These are phyloP conservation scores for Montifringilla adamsi DNA, from an alignment of 2,113 vertebrate species.

Conservation along the genomic window DNA sequence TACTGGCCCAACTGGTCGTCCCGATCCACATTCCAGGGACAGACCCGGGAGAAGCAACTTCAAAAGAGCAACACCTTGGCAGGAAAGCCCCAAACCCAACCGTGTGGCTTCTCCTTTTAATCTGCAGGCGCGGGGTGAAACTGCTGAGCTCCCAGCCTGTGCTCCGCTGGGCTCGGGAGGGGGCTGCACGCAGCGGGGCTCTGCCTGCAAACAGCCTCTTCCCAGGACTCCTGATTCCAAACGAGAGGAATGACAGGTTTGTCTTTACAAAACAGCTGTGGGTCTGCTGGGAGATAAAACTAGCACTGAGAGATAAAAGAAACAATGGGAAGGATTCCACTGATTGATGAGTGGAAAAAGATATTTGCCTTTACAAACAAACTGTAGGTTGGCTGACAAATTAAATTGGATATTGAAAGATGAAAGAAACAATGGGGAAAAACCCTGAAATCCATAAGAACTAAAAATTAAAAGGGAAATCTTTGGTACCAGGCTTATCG, in stretches of 20 bases:
- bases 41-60: not conserved
- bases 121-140: not conserved
- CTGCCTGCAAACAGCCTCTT: not conserved
- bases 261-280: not conserved
- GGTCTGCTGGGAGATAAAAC: not conserved
- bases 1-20: slow-evolving; percentile 28
- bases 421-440: not conserved
- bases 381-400: not conserved
- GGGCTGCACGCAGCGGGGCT: rapidly evolving
- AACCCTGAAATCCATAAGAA: not conserved
- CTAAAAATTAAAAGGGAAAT: not conserved
- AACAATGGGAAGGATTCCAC: not conserved
- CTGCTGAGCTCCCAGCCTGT: not conserved
- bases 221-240: not conserved
- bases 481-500: not conserved
- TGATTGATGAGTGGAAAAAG: not conserved
- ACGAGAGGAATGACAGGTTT: not conserved
- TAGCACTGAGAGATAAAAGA: not conserved
- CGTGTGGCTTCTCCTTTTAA: not conserved
- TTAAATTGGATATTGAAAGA: not conserved
- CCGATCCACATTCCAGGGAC: slow-evolving; percentile 32
- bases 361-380: not conserved
- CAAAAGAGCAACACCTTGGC: not conserved
- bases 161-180: not conserved
- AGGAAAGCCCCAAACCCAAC: slow-evolving; percentile 29